Evolutionary conservation across 2,888 invertebrate genomes (phyloP).

Genomic region (Tubulanus polymorphus): DNA sequence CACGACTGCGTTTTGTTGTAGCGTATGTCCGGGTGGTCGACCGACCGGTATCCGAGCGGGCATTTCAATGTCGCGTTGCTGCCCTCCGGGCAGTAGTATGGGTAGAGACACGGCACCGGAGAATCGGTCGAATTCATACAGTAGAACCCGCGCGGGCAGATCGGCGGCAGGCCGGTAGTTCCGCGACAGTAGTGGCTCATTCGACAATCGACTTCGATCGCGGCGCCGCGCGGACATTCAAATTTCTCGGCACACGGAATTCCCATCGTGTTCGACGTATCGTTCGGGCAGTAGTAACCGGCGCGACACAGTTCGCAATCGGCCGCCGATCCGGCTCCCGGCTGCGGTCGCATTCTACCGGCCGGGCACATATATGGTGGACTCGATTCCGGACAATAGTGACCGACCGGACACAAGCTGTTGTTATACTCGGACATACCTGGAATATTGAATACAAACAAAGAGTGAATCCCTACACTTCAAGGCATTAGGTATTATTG

Average conservation of each 20-base stretch:
- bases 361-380: slow-evolving; percentile 46
- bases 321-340: slow-evolving; percentile 29
- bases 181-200: slow-evolving; percentile 40
- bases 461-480: no score
- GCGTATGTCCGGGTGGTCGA: slow-evolving; percentile 33
- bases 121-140: slow-evolving; percentile 40
- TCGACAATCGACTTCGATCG: slow-evolving; percentile 35
- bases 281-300: slow-evolving; percentile 43
- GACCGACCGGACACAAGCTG: slow-evolving; percentile 43
- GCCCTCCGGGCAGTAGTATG: slow-evolving; percentile 44
- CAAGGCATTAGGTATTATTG: no score
- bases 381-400: slow-evolving; percentile 38
- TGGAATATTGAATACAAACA: slow-evolving; percentile 21
- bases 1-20: slow-evolving; percentile 31
- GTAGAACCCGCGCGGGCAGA: slow-evolving; percentile 45
- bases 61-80: slow-evolving; percentile 40
- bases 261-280: slow-evolving; percentile 37
- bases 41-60: slow-evolving; percentile 38
- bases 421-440: slow-evolving; percentile 37
- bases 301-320: slow-evolving; percentile 39
- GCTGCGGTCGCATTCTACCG: slow-evolving; percentile 38
- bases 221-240: slow-evolving; percentile 40
- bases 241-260: slow-evolving; percentile 39
- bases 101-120: slow-evolving; percentile 35
- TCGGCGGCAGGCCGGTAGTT: slow-evolving; percentile 35